Percentiles rank a stretch among this genome's conserved stretches.
Evolutionary conservation across 1,140 invertebrate species (phyloP).

Genomic region (Delia radicum): DNA sequence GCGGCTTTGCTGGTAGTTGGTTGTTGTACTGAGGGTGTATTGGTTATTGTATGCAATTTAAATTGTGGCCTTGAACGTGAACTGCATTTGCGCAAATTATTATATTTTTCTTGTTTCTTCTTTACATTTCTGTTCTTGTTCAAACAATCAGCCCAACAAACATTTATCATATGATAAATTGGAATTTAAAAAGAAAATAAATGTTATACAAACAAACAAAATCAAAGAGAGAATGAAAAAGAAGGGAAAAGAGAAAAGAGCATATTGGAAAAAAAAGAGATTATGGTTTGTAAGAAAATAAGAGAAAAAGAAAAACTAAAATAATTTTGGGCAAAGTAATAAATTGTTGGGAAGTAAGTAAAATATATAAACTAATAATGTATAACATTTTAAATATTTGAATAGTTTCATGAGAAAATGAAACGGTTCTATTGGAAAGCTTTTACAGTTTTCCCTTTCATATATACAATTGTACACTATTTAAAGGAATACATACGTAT

Average conservation of each 20-base stretch:
- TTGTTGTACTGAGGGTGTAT: not conserved
- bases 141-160: slow-evolving; percentile 4
- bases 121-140: not conserved
- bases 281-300: too few relatives aligned
- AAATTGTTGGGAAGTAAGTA: too few relatives aligned
- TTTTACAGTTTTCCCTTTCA: too few relatives aligned
- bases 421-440: too few relatives aligned
- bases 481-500: too few relatives aligned
- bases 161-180: not conserved
- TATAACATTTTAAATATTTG: too few relatives aligned
- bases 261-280: too few relatives aligned
- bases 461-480: too few relatives aligned
- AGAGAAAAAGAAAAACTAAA: too few relatives aligned
- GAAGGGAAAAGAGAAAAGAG: not conserved
- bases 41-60: slow-evolving; percentile 31
- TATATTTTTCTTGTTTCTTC: slow-evolving; percentile 10
- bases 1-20: not conserved
- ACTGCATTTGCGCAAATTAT: slow-evolving; percentile 49
- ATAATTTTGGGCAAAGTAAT: too few relatives aligned
- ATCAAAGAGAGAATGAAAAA: not conserved
- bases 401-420: too few relatives aligned
- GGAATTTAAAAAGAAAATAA: not conserved
- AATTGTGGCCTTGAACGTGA: slow-evolving; percentile 53
- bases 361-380: too few relatives aligned
- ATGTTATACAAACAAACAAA: not conserved